phyloP scores from a whole-genome alignment of 2,888 invertebrate species.

The Zelleria hepariella region DNA sequence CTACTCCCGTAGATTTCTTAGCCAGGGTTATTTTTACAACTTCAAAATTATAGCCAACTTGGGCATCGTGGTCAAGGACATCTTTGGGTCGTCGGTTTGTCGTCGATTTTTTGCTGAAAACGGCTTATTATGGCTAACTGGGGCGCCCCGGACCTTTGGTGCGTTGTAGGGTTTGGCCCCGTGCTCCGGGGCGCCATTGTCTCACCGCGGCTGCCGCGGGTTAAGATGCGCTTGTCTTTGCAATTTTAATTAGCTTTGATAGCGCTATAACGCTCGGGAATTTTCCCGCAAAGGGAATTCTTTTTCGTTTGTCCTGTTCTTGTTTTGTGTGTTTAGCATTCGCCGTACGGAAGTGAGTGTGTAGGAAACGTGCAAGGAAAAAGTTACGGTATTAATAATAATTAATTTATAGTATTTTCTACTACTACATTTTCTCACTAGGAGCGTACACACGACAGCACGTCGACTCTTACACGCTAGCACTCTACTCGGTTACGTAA shows the following conservation, averaged over 20 bases:
- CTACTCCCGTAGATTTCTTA: no score
- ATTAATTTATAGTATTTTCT: background rate
- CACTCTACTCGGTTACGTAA: no score
- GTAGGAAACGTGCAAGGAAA: background rate
- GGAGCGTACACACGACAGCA: no score
- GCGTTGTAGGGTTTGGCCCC: constrained; percentile 18
- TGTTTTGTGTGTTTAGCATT: background rate
- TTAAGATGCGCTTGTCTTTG: constrained; percentile 55
- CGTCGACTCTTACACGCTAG: no score
- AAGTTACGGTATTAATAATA: background rate
- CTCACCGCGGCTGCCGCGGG: constrained; percentile 19
- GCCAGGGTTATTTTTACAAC: no score
- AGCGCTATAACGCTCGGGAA: background rate
- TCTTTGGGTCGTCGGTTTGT: no score
- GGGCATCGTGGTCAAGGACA: no score
- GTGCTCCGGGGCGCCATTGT: constrained; percentile 14
- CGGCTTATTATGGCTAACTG: no score
- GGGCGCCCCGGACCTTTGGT: constrained; percentile 25
- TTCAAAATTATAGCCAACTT: no score
- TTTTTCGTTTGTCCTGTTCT: background rate
- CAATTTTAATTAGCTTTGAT: constrained; percentile 64
- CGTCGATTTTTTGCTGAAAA: no score
- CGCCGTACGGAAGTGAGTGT: background rate
- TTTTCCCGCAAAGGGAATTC: background rate
- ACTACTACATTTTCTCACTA: background rate